These are phyloP conservation scores for Hippocampus mohnikei DNA, from an alignment of 2,113 vertebrate genomes.

Conservation along the genomic window DNA sequence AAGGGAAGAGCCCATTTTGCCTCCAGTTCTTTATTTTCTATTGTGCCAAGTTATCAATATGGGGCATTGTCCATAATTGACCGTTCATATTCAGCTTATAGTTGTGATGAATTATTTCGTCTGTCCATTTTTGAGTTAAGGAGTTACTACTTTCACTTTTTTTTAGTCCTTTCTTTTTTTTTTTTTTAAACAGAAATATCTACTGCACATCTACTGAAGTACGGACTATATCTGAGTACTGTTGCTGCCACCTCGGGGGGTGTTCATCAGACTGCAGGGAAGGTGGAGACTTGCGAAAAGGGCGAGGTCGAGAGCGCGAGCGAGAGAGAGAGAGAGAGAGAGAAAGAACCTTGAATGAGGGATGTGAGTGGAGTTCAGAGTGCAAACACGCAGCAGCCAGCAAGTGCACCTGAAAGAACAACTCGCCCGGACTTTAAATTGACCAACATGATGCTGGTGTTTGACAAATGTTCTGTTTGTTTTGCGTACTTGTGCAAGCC, in stretches of 20 bases:
- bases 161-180: background rate
- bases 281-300: conserved; percentile 56
- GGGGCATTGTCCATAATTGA: too few relatives aligned
- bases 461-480: background rate
- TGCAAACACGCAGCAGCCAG: conserved; percentile 28
- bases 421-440: background rate
- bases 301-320: background rate
- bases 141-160: background rate
- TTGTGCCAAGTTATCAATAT: too few relatives aligned
- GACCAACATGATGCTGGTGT: conserved; percentile 9
- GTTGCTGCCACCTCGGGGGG: conserved; percentile 13
- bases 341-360: conserved; percentile 42
- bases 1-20: too few relatives aligned
- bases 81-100: too few relatives aligned
- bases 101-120: too few relatives aligned
- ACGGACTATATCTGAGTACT: too few relatives aligned
- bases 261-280: conserved; percentile 28
- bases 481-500: background rate
- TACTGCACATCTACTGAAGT: too few relatives aligned
- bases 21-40: too few relatives aligned
- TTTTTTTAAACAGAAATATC: background rate
- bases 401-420: background rate
- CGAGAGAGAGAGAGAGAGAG: too few relatives aligned
- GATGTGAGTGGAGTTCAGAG: conserved; percentile 27
- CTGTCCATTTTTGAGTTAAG: too few relatives aligned